Conservation (phyloP, 1,140 invertebrate species). For the Pseudomyrmex sp. region DNA sequence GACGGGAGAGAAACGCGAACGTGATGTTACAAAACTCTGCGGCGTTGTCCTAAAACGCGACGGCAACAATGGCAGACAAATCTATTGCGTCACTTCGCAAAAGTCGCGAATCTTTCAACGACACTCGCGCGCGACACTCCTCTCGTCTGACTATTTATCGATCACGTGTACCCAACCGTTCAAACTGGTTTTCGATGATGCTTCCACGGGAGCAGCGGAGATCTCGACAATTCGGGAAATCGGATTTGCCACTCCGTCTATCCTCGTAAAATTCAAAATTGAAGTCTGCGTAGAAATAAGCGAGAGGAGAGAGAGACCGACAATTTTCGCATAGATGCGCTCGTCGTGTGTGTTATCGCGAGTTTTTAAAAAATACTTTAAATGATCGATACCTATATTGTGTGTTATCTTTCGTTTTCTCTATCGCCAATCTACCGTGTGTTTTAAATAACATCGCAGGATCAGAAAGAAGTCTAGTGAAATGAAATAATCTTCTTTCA, state of each 20-base stretch:
- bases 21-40: background rate
- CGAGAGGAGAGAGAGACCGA: slow-evolving; percentile 25
- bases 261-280: slow-evolving; percentile 59
- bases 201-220: slow-evolving; percentile 37
- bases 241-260: slow-evolving; percentile 60
- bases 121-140: slow-evolving; percentile 34
- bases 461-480: no score
- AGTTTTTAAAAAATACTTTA: slow-evolving; percentile 25
- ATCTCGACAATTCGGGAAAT: slow-evolving; percentile 58
- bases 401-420: background rate
- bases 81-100: slow-evolving; percentile 34
- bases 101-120: slow-evolving; percentile 49
- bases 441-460: background rate
- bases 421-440: slow-evolving; percentile 7
- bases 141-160: slow-evolving; percentile 53
- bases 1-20: background rate
- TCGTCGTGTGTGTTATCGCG: background rate
- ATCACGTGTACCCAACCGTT: slow-evolving; percentile 45
- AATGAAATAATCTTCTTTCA: no score
- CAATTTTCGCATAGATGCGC: slow-evolving; percentile 16
- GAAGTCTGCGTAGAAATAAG: slow-evolving; percentile 50
- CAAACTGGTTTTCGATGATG: slow-evolving; percentile 56
- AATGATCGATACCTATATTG: background rate
- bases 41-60: slow-evolving; percentile 34
- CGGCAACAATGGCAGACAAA: slow-evolving; percentile 31